Evolutionary conservation across 2,888 invertebrate species (phyloP), one percentile per base, ranked within the genome.

Genomic region (Clusia tigrina): DNA sequence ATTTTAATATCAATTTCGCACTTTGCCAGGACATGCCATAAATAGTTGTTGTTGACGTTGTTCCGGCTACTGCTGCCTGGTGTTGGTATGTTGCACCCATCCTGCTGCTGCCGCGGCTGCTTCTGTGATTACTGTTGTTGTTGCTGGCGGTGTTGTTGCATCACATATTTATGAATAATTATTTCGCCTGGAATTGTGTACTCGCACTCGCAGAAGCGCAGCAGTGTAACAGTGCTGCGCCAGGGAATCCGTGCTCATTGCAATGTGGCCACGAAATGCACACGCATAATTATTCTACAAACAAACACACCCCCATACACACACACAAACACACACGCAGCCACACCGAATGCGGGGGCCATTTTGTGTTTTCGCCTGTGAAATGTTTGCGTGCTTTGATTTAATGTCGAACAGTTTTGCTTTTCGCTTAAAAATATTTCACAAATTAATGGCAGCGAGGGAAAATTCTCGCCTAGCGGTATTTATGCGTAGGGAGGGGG

Each of bases 1-100:
- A 79, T 79, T 77, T 80, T 78, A 78, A 79, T 80, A 71, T 78
- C 77, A 71, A 67, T 73, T 77, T 79, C 74, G 74, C 80, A 78
- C 79, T 72, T 73, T 65, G 65, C 60, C 68, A 67, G 72, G 67
- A 76, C 74, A 77, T 79, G 72, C 78, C 78, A 71, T 77, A 74
- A 80, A 78, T 80, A 78, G 75, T 76, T 78, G 71, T 64, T 60
- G 54, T 18, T 59, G 67, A 32, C 37, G 42, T 25, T 56, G 32
- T 48, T 37, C 38, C 58, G n/a, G n/a, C n/a, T n/a, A n/a, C n/a
- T n/a, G n/a, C n/a, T n/a, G n/a, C n/a, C n/a, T 32, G 54, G 60
- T 25, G 26, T 18, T 32, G 55, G 42, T 32, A 24, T 32, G 32
- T 1, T n/a, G n/a, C n/a, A n/a, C 46, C 18, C 23, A 2, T 52